Base-by-base conservation (phyloP, 2,797 vertebrate genomes). In the Cirrhinus mrigala region DNA sequence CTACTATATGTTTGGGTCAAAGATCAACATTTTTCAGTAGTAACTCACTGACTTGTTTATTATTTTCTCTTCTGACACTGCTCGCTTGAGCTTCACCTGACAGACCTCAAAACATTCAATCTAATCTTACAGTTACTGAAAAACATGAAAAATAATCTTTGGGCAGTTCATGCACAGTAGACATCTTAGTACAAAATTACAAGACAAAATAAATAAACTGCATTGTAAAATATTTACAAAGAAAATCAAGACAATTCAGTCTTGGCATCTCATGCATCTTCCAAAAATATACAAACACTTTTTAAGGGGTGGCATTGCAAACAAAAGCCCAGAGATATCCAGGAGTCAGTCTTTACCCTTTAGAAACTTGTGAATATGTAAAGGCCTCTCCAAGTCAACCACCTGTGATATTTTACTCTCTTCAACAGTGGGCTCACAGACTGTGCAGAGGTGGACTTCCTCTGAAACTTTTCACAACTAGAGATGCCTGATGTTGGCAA, bases 201-300 rank as follows among this genome's bases (percentile, higher is more conserved):
- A 56, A 60, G 56, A 87, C 18, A 94, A 76, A 88, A 95, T 94
- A 95, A 95, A 95, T 95, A 95, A 91, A 93, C 92, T 93, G 88
- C 91, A 87, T 89, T 86, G 83, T 84, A 81, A 73, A 84, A 86
- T 87, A 89, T 89, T 85, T 88, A 87, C 87, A 89, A 40, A 82
- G 81, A 83, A 84, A 79, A 81, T 29, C 62, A 58, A 69, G 75
- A 46, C 29, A 81, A 60, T 83, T 24, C 56, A 81, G 81, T 86
- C 54, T 71, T 44, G 58, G 60, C 56, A 71, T 69, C 84, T 33
- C 62, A 82, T 85, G 50, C 90, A 88, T 84, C 86, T 92, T 95
- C 95, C 90, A 94, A 93, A 93, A 94, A 96, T 96, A 87, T 96
- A 97, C 96, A 97, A 95, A 92, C 91, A 89, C 94, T 90, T 93